Evolutionary conservation across 1,140 invertebrate species (phyloP).

Genomic region (Drosophila sechellia): DNA sequence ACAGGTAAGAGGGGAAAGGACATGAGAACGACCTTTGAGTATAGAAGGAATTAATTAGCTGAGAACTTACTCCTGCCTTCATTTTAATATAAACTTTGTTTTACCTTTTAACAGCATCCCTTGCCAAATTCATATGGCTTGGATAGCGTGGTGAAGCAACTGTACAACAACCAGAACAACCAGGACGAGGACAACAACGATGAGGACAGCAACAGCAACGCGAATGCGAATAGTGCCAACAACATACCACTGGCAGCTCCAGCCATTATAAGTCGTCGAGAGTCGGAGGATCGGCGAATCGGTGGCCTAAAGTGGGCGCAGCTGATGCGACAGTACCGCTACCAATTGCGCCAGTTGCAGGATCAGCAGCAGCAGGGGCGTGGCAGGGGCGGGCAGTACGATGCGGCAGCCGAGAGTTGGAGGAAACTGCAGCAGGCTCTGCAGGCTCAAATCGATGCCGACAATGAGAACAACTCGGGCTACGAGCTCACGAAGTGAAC

Average conservation of each 20-base stretch:
- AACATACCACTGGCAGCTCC: conserved; percentile 30
- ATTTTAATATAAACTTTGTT: no score
- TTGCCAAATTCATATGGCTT: conserved; percentile 27
- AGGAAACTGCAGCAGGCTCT: conserved; percentile 60
- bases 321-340: conserved; percentile 62
- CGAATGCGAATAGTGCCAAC: conserved; percentile 15
- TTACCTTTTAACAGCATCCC: conserved; percentile 11
- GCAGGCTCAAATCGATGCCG: conserved; percentile 22
- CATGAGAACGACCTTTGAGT: neutral
- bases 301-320: conserved; percentile 56
- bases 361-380: conserved; percentile 18
- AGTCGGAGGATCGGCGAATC: conserved; percentile 13
- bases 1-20: conserved; percentile 34
- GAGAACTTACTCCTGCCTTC: no score
- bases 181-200: conserved; percentile 27
- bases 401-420: conserved; percentile 72
- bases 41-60: no score
- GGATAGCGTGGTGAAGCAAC: conserved; percentile 53
- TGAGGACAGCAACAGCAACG: conserved; percentile 29
- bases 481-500: conserved; percentile 69
- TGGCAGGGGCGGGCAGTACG: conserved; percentile 31
- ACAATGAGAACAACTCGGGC: conserved; percentile 50
- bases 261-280: neutral
- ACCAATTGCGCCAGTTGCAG: conserved; percentile 37
- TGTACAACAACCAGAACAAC: conserved; percentile 37